phyloP scores from a whole-genome alignment of 2,113 vertebrate species.

The Eulemur macaco region DNA sequence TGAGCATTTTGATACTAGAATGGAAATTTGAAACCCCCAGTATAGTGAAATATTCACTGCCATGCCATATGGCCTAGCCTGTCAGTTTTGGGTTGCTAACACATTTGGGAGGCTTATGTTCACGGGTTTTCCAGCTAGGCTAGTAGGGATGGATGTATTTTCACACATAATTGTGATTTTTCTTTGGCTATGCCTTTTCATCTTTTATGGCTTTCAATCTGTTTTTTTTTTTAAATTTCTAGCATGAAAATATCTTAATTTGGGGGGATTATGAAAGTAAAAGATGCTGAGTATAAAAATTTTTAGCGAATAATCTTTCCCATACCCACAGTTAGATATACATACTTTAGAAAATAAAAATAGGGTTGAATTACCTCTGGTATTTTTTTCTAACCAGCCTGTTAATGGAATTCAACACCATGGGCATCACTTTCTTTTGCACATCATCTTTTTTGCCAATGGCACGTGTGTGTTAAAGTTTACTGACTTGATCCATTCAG shows the following conservation, averaged over 20 bases:
- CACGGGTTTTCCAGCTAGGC: not conserved
- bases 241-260: constrained; percentile 3
- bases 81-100: not conserved
- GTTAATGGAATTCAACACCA: not conserved
- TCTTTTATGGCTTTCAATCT: not conserved
- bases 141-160: not conserved
- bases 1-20: constrained; percentile 14
- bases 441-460: not conserved
- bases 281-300: not conserved
- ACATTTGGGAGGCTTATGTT: not conserved
- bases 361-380: not conserved
- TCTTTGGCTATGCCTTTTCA: constrained; percentile 26
- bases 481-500: not conserved
- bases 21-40: not conserved
- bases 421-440: not conserved
- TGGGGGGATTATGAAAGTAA: not conserved
- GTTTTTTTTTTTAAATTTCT: not conserved
- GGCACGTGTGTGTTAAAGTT: not conserved
- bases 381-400: not conserved
- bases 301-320: not conserved
- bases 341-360: not conserved
- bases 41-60: not conserved
- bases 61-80: not conserved
- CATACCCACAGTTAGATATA: not conserved
- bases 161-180: not conserved